Evolutionary conservation across 2,113 vertebrate species (phyloP).

Genomic region (Ophthalmolycus amberensis): DNA sequence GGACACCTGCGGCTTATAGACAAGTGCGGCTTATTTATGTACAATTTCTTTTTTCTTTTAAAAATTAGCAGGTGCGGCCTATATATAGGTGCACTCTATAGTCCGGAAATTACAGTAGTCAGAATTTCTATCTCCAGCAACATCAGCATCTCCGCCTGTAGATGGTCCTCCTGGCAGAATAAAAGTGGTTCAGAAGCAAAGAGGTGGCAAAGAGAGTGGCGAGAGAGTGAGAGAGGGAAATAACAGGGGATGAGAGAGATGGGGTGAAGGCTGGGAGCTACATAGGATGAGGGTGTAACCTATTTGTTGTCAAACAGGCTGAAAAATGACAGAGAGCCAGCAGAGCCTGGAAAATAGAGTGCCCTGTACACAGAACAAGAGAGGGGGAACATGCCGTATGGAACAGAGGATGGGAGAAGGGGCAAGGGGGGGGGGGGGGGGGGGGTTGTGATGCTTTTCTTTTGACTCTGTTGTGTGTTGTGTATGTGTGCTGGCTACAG

Average conservation of each 20-base stretch:
- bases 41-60: too few species aligned
- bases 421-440: background rate
- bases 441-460: background rate
- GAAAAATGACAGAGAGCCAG: slow-evolving; percentile 51
- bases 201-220: background rate
- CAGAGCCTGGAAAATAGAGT: slow-evolving; percentile 42
- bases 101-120: too few species aligned
- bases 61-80: too few species aligned
- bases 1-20: too few species aligned
- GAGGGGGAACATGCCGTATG: background rate
- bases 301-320: slow-evolving; percentile 57
- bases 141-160: background rate
- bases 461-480: slow-evolving; percentile 18
- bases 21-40: too few species aligned
- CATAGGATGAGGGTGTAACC: slow-evolving; percentile 26
- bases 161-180: background rate
- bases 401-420: slow-evolving; percentile 20
- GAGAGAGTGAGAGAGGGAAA: slow-evolving; percentile 8
- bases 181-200: slow-evolving; percentile 8
- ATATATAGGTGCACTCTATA: too few species aligned
- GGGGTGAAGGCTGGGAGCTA: slow-evolving; percentile 9
- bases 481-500: slow-evolving; percentile 1
- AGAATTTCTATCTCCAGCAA: background rate
- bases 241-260: slow-evolving; percentile 3
- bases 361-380: slow-evolving; percentile 37